Conservation (phyloP, 2,888 invertebrate genomes). For the Deladenus siricidicola region DNA sequence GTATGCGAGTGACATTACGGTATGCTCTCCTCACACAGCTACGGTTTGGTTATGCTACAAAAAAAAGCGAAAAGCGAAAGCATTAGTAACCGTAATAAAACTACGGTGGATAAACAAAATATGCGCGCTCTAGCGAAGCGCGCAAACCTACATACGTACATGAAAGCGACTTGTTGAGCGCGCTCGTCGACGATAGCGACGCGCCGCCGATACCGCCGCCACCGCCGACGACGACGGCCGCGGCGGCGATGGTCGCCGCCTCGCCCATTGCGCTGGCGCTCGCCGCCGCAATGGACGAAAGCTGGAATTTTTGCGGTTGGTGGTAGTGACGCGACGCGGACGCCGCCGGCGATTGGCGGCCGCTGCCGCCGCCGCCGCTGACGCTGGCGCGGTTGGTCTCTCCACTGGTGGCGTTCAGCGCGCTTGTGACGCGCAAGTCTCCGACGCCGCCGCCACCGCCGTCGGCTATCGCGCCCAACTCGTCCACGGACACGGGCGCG, state of each 20-base stretch:
- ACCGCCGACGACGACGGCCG: constrained; percentile 4
- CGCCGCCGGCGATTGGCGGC: neutral
- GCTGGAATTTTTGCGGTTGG: neutral
- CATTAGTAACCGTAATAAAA: too few species aligned
- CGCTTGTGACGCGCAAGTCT: neutral
- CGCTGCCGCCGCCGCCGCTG: neutral
- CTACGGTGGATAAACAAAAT: too few species aligned
- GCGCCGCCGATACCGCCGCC: neutral
- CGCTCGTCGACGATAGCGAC: neutral
- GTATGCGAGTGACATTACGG: too few species aligned
- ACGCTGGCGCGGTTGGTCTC: constrained; percentile 2
- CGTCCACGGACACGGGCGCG: neutral
- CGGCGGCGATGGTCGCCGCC: constrained; percentile 1
- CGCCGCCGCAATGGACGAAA: neutral
- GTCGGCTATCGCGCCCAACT: constrained; percentile 2
- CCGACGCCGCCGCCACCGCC: neutral
- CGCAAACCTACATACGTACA: too few species aligned
- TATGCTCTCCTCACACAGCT: too few species aligned
- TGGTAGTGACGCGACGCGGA: neutral
- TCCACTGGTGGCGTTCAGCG: neutral
- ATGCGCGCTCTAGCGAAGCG: too few species aligned
- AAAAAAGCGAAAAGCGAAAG: neutral
- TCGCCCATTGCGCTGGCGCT: constrained; percentile 8
- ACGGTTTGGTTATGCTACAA: neutral
- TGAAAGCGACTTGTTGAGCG: too few species aligned